phyloP scores from a whole-genome alignment of 2,113 vertebrate species.

The Procavia capensis region DNA sequence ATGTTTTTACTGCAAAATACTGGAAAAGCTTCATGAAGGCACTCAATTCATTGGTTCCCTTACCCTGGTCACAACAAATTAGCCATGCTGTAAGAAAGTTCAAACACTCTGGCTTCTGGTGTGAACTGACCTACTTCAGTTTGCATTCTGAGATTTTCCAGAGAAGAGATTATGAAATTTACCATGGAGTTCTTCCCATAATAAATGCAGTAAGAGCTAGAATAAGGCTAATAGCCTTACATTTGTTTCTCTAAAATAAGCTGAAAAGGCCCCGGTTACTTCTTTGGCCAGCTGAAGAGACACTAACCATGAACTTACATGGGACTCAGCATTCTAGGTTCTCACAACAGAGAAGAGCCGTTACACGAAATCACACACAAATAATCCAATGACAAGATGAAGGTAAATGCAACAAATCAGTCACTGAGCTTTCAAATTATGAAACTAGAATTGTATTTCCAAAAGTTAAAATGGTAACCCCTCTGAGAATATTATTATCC shows the following conservation, averaged over 20 bases:
- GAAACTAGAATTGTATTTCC: constrained; percentile 85
- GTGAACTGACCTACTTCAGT: constrained; percentile 68
- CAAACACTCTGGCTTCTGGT: constrained; percentile 16
- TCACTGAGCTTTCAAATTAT: constrained; percentile 82
- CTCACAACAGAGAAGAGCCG: constrained; percentile 81
- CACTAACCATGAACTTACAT: constrained; percentile 76
- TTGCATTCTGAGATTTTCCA: constrained; percentile 67
- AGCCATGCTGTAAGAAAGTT: not conserved
- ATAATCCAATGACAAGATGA: constrained; percentile 71
- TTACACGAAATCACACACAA: constrained; percentile 81
- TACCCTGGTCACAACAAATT: not conserved
- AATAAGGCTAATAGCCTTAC: constrained; percentile 82
- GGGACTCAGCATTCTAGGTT: constrained; percentile 70
- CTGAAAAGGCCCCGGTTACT: constrained; percentile 82
- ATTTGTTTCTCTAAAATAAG: constrained; percentile 81
- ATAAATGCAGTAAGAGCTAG: constrained; percentile 81
- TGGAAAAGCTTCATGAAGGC: not conserved
- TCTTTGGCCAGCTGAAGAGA: constrained; percentile 79
- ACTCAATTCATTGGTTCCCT: not conserved
- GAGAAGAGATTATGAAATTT: constrained; percentile 70
- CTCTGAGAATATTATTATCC: constrained; percentile 82
- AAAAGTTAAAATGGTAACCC: constrained; percentile 80
- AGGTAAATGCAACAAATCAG: constrained; percentile 77
- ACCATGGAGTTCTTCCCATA: constrained; percentile 73
- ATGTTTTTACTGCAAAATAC: not conserved